Conservation (phyloP, 2,113 vertebrate genomes). For the Salvator merianae region DNA sequence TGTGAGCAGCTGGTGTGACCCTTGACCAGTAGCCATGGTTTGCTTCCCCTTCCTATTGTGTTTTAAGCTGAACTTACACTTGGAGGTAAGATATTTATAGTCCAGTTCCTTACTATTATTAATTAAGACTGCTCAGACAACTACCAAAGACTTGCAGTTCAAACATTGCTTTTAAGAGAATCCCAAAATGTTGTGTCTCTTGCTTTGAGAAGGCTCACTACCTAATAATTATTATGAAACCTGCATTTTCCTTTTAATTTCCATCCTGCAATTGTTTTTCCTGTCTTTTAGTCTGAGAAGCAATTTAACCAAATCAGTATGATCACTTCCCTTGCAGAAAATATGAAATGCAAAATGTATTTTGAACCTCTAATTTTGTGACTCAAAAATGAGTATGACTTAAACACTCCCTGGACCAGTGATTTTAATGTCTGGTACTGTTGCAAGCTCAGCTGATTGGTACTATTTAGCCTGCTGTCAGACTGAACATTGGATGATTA, state of each 20-base stretch:
- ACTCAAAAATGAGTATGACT: background rate
- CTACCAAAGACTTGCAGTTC: background rate
- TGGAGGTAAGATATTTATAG: too few relatives aligned
- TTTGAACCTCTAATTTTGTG: background rate
- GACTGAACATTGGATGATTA: slow-evolving; percentile 3
- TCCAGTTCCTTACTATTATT: too few relatives aligned
- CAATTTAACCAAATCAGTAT: background rate
- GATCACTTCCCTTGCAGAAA: background rate
- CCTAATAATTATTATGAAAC: background rate
- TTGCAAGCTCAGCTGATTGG: slow-evolving; percentile 4
- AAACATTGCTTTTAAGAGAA: background rate
- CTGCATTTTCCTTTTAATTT: background rate
- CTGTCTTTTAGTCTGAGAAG: background rate
- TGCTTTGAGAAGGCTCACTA: background rate
- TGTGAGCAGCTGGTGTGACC: too few relatives aligned
- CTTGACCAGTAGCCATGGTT: too few relatives aligned
- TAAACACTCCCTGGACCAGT: background rate
- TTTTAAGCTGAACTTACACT: too few relatives aligned
- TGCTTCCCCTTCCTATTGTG: too few relatives aligned
- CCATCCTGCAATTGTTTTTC: background rate
- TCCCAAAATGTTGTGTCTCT: background rate
- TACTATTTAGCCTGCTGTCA: background rate
- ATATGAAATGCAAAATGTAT: background rate
- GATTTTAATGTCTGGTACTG: background rate
- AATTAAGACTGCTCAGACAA: too few relatives aligned